Evolutionary conservation across 2,797 vertebrate species (phyloP), one percentile per base, ranked within the genome.

Genomic region (Sebastes itinus): DNA sequence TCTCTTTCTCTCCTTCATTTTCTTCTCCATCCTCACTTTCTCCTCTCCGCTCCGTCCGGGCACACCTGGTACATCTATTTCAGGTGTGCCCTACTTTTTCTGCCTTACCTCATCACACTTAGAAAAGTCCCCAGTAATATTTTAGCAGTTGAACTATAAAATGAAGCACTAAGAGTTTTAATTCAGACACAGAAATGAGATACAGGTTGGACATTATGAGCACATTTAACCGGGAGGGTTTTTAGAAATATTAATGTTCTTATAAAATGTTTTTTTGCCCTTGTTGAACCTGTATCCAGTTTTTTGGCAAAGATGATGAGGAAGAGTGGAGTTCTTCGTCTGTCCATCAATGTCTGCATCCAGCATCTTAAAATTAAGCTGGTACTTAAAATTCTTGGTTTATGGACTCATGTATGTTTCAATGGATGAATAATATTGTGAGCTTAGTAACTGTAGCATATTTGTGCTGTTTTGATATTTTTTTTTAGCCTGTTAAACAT

Each of bases 31-130:
- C 65, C 59, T 83, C 32, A 22, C 42, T 69, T 67, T 52, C 25
- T 69, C 22, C 9, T 67, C 74, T 69, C 33, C 13, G 5, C 60
- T 84, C 22, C 4, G 7, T 72, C 66, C 56, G 81, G 30, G 56
- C 86, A 90, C 89, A 94, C 92, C 94, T 94, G 84, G 82, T 61
- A 14, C 72, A 75, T 92, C 94, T 95, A 95, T 95, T 95, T 95
- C 90, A 95, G 90, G 92, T 93, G 86, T 80, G 93, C 35, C 93
- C 95, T 92, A 95, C 85, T 95, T 95, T 75, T 82, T 87, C 72
- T 79, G 7, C 30, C 52, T 28, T 55, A 20, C 22, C 68, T 81
- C 61, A 28, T 78, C 68, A 74, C n/a, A 72, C 78, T 25, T 9
- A 3, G 7, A 73, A 73, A 88, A 46, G 25, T 72, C 73, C 74